Conservation (phyloP, 2,797 vertebrate genomes). For the Hemitrygon akajei region DNA sequence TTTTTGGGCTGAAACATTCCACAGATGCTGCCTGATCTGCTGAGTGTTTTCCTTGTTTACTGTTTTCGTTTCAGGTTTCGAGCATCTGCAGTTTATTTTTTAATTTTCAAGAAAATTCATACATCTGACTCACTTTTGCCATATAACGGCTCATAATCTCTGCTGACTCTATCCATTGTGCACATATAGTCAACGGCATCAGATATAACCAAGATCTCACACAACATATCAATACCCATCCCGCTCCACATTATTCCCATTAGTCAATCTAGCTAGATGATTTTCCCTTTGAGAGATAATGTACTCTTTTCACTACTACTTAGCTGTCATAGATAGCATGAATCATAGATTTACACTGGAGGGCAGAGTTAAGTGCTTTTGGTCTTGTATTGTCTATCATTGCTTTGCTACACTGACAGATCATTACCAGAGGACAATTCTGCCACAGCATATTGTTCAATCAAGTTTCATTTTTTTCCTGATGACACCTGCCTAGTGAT, state of each 20-base stretch:
- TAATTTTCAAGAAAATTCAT: too few relatives aligned
- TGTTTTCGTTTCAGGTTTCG: too few relatives aligned
- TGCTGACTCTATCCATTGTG: not conserved
- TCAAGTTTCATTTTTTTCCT: conserved; percentile 31
- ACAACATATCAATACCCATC: not conserved
- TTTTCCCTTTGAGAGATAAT: conserved; percentile 31
- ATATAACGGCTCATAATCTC: not conserved
- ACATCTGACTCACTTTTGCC: not conserved
- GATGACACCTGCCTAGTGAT: conserved; percentile 31
- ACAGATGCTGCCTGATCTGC: too few relatives aligned
- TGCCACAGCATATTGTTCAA: conserved; percentile 20
- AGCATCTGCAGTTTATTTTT: too few relatives aligned
- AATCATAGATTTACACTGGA: conserved; percentile 33
- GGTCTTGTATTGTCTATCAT: conserved; percentile 27
- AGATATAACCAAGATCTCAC: not conserved
- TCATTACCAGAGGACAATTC: conserved; percentile 32
- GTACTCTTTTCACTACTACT: conserved; percentile 26
- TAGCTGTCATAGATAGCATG: conserved; percentile 28
- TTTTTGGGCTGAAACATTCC: too few relatives aligned
- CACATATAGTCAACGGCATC: not conserved
- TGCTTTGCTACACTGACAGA: conserved; percentile 26
- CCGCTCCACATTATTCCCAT: conserved; percentile 19
- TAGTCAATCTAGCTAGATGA: conserved; percentile 27
- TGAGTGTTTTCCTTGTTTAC: too few relatives aligned
- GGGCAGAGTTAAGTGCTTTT: conserved; percentile 31